A percentile compares a stretch with the other conserved stretches of the same genome.
Evolutionary conservation across 2,113 vertebrate genomes (phyloP).

Genomic region (Cololabis saira): DNA sequence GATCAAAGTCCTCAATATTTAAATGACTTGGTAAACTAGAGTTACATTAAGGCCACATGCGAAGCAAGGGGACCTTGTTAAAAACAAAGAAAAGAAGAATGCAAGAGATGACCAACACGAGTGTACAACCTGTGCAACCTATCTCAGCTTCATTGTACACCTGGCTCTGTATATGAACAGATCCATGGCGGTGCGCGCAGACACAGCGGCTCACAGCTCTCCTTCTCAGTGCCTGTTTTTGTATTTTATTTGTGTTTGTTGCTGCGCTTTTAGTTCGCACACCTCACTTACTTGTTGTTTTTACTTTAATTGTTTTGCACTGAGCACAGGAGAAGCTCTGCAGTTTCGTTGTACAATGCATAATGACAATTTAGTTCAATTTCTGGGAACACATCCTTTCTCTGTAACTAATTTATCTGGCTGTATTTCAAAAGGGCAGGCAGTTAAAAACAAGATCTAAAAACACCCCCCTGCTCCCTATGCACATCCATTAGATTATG

Average conservation of each 20-base stretch:
- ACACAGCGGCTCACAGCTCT: too few relatives aligned
- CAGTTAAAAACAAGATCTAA: conserved; percentile 61
- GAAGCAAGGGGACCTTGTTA: conserved; percentile 22
- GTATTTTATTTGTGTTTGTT: too few relatives aligned
- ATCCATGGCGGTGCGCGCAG: too few relatives aligned
- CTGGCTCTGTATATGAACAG: too few relatives aligned
- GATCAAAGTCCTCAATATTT: conserved; percentile 49
- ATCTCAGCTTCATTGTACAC: conserved; percentile 11
- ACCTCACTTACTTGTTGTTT: too few relatives aligned
- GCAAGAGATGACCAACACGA: conserved; percentile 29
- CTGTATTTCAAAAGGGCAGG: conserved; percentile 43
- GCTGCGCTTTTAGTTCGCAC: too few relatives aligned
- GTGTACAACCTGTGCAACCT: conserved; percentile 30
- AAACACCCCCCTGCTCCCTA: conserved; percentile 31
- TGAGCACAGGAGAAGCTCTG: too few relatives aligned
- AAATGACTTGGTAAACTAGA: conserved; percentile 47
- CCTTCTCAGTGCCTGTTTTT: too few relatives aligned
- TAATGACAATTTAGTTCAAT: too few relatives aligned
- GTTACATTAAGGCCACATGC: conserved; percentile 39
- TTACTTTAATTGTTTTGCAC: too few relatives aligned
- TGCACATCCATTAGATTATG: conserved; percentile 32
- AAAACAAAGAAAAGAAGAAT: conserved; percentile 22
- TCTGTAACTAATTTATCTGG: conserved; percentile 38
- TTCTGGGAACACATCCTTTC: conserved; percentile 4
- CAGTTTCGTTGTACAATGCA: too few relatives aligned